Evolutionary conservation across 1,140 invertebrate genomes (phyloP), one percentile per base, ranked within the genome.

Genomic region (Onthophagus taurus): DNA sequence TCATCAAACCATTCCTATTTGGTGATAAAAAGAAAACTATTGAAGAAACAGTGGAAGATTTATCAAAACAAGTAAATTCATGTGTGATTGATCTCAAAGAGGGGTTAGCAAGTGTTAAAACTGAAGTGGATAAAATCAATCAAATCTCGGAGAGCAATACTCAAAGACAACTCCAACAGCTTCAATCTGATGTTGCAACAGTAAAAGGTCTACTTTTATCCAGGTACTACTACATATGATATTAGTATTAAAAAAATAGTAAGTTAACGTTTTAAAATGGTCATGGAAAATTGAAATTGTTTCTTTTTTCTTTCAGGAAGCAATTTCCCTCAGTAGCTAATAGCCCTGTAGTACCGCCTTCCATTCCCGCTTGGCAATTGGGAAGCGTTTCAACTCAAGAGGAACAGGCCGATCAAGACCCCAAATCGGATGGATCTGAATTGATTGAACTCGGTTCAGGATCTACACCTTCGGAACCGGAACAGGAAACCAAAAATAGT

Each of bases 291-390:
- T n/a, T n/a, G n/a, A n/a, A n/a, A n/a, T n/a, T 44, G n/a, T 44
- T 41, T 42, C 49, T 42, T 33, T 35, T 52, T 45, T 34, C 18
- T 21, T 60, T 36, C 54, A 81, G 80, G 51, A 85, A 83, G 61
- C 81, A 85, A 64, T 85, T 85, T 59, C 79, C 83, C 12, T 64
- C 71, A 24, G 58, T 62, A 0, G 65, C 74, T 2, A 71, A 69
- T 46, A 68, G 58, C n/a, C 65, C 72, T 7, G 70, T 77, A 2
- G 75, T 80, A 8, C 78, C 79, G 4, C 75, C 80, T 7, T 83
- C 81, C 1, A 85, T 85, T 47, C 83, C 83, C 17, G 71, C 79
- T 7, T 87, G 83, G 83, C 83, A 85, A 60, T 67, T 83, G 24
- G 70, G 74, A n/a, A 72, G 72, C 4, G 67, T 70, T 20, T 63